Conservation (phyloP, 2,797 vertebrate species). For the Novumbra hubbsi region DNA sequence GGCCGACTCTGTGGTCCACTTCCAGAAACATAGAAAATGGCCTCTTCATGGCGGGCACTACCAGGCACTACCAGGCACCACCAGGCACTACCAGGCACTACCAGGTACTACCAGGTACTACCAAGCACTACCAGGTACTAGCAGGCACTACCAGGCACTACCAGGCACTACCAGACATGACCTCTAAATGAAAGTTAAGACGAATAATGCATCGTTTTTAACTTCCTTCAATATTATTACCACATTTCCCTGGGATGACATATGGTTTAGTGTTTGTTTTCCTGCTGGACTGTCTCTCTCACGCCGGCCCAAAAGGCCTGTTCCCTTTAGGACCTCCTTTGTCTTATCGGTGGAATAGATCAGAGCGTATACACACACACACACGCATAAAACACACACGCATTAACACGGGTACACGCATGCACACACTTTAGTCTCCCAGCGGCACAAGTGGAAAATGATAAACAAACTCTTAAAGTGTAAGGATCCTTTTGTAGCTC, state of each 20-base stretch:
- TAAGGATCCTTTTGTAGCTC: slow-evolving; percentile 56
- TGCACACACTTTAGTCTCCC: not conserved
- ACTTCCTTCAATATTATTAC: slow-evolving; percentile 75
- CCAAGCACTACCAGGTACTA: no score
- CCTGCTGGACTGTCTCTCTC: slow-evolving; percentile 34
- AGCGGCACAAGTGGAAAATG: slow-evolving; percentile 5
- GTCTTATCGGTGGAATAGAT: slow-evolving; percentile 51
- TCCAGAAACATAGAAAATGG: slow-evolving; percentile 68
- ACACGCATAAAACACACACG: slow-evolving; percentile 14
- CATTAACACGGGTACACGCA: not conserved
- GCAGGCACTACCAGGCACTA: no score
- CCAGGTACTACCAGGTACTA: no score
- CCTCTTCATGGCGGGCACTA: slow-evolving; percentile 58
- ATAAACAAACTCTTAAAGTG: slow-evolving; percentile 52
- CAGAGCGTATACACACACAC: slow-evolving; percentile 30
- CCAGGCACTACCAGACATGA: no score
- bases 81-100: no score
- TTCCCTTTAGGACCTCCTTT: slow-evolving; percentile 44
- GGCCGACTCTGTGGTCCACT: slow-evolving; percentile 68
- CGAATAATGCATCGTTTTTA: slow-evolving; percentile 78
- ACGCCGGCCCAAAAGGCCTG: slow-evolving; percentile 21
- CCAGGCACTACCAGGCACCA: no score
- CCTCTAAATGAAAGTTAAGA: slow-evolving; percentile 59
- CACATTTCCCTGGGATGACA: slow-evolving; percentile 62
- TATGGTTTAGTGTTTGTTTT: slow-evolving; percentile 67